Conservation (phyloP, 2,888 invertebrate species). For the Phragmatobia fuliginosa region DNA sequence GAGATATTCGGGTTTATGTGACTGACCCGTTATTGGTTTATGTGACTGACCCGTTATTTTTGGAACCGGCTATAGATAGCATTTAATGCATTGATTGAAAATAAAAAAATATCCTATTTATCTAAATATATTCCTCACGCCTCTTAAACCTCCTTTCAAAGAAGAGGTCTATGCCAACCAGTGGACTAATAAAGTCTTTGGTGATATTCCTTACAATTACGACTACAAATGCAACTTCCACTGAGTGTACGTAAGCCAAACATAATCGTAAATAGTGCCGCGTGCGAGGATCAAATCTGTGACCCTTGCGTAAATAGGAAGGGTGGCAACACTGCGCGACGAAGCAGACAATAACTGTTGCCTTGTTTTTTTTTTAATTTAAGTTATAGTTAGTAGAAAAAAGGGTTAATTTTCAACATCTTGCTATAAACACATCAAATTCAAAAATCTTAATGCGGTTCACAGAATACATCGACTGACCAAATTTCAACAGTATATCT, state of each 20-base stretch:
- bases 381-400: not conserved
- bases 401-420: not conserved
- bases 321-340: not conserved
- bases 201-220: not conserved
- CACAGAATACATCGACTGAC: too few species aligned
- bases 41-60: too few species aligned
- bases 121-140: not conserved
- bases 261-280: slow-evolving; percentile 8
- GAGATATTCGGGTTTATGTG: too few species aligned
- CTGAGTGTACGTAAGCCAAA: slow-evolving; percentile 3
- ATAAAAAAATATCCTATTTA: not conserved
- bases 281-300: slow-evolving; percentile 11
- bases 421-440: too few species aligned
- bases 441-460: too few species aligned
- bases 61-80: too few species aligned
- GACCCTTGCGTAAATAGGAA: slow-evolving; percentile 6
- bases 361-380: not conserved
- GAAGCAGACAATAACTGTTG: slow-evolving; percentile 10
- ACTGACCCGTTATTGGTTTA: too few species aligned
- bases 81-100: not conserved
- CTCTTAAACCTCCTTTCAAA: too few species aligned
- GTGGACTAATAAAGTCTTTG: not conserved
- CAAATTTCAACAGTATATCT: too few species aligned
- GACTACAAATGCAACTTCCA: not conserved
- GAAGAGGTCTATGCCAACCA: too few species aligned